Conservation (phyloP, 2,113 vertebrate genomes). For the Felis chaus region DNA sequence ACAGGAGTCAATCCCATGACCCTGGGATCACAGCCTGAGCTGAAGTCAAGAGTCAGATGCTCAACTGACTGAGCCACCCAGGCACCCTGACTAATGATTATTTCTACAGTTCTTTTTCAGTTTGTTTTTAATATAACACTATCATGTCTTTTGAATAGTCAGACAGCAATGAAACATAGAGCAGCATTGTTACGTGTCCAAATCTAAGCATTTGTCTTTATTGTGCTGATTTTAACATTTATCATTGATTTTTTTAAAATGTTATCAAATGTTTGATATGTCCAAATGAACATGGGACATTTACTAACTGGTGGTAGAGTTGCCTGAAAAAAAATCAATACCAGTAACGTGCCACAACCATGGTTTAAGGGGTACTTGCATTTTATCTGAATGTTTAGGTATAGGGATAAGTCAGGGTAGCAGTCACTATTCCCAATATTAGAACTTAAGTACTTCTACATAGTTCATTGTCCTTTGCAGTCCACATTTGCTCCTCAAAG, state of each 20-base stretch:
- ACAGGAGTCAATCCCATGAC: too few species aligned
- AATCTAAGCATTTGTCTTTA: conserved; percentile 14
- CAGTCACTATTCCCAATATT: background rate
- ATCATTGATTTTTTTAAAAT: background rate
- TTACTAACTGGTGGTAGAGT: background rate
- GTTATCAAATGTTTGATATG: background rate
- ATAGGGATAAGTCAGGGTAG: background rate
- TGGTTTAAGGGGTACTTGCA: background rate
- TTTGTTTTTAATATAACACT: background rate
- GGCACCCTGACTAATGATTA: background rate
- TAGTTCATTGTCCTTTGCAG: background rate
- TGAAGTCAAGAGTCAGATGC: too few species aligned
- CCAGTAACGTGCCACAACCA: background rate
- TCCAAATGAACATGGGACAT: background rate
- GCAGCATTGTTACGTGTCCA: background rate
- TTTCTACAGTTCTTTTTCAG: background rate
- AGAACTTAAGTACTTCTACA: background rate
- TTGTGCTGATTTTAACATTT: conserved; percentile 16
- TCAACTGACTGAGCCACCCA: too few species aligned
- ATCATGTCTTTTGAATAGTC: background rate
- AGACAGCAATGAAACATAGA: background rate
- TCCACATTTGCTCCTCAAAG: background rate
- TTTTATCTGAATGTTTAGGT: conserved; percentile 1
- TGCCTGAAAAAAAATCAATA: background rate
- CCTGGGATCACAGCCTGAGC: too few species aligned